These are phyloP conservation scores for Listrodromus nycthemerus DNA, from an alignment of 2,888 invertebrate species.

Conservation along the genomic window DNA sequence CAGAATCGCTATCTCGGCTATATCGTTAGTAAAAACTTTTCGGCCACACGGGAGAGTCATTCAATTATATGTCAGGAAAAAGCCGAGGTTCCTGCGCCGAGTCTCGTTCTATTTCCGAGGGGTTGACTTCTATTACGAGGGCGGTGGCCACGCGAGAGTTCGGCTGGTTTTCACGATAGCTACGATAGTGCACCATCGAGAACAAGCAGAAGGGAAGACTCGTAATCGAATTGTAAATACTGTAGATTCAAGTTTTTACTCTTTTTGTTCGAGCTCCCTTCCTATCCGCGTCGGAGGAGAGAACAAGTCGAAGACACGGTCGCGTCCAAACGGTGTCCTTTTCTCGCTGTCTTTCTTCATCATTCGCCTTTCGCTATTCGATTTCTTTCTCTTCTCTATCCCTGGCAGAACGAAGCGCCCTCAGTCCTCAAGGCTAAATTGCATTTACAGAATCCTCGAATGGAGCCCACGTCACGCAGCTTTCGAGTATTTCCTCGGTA, in stretches of 20 bases:
- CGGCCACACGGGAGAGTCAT: conserved; percentile 31
- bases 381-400: conserved; percentile 14
- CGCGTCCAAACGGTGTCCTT: conserved; percentile 11
- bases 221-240: conserved; percentile 61
- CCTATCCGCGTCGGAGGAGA: background rate
- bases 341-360: conserved; percentile 22
- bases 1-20: background rate
- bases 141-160: conserved; percentile 8
- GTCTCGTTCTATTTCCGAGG: background rate
- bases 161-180: conserved; percentile 14
- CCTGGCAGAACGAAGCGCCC: conserved; percentile 24
- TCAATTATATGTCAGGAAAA: conserved; percentile 36
- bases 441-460: conserved; percentile 73
- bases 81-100: background rate
- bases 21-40: conserved; percentile 44
- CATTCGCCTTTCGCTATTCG: conserved; percentile 26
- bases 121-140: conserved; percentile 39
- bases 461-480: conserved; percentile 63
- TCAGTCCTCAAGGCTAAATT: conserved; percentile 71
- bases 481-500: conserved; percentile 71
- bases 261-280: background rate
- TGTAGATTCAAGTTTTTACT: conserved; percentile 26
- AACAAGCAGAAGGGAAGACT: conserved; percentile 48
- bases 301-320: conserved; percentile 21
- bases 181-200: conserved; percentile 23